Percentiles rank a stretch among this genome's conserved stretches.
Conservation (phyloP, 2,797 vertebrate species). For the Rhabdophis nuchalis region DNA sequence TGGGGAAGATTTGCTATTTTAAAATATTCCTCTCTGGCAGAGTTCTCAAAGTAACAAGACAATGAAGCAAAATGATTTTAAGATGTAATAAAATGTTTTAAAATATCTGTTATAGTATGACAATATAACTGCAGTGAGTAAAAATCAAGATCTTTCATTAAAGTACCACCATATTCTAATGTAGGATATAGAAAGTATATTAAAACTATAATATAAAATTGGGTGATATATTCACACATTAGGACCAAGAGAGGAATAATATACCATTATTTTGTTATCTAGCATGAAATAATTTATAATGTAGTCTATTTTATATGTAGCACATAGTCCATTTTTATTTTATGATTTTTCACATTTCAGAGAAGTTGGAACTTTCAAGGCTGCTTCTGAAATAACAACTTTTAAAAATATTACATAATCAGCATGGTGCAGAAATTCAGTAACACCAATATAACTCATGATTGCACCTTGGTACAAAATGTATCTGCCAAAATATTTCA, state of each 20-base stretch:
- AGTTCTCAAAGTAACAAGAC: neutral
- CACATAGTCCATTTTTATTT: neutral
- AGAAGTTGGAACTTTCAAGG: neutral
- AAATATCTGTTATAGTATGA: neutral
- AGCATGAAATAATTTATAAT: neutral
- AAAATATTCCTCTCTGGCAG: neutral
- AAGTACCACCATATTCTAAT: neutral
- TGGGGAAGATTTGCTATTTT: neutral
- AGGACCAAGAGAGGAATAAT: neutral
- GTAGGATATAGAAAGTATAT: neutral
- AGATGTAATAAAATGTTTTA: too few species aligned
- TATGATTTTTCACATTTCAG: neutral
- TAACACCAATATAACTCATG: neutral
- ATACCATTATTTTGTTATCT: neutral
- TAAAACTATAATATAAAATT: neutral
- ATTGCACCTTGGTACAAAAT: neutral
- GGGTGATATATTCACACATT: neutral
- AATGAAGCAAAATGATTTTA: neutral
- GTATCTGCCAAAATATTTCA: neutral
- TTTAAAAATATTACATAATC: neutral
- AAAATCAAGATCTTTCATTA: neutral
- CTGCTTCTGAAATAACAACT: neutral
- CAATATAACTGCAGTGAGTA: neutral
- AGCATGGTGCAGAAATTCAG: neutral
- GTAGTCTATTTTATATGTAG: neutral